Evolutionary conservation across 2,888 invertebrate species (phyloP).

Genomic region (Macrosiphum euphorbiae): DNA sequence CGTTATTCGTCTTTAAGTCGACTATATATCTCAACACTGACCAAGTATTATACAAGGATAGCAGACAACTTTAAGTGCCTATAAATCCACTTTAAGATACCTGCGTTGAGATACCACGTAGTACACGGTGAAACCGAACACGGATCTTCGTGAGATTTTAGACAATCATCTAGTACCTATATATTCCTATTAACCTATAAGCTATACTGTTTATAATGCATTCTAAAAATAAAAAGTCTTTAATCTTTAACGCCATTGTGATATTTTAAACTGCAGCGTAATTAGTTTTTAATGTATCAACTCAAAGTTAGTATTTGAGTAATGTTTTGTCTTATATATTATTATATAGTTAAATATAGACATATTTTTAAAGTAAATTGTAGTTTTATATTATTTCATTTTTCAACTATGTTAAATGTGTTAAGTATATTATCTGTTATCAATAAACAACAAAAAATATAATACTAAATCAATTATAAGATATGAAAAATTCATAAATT

Average conservation of each 20-base stretch:
- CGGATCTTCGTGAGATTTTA: background rate
- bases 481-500: constrained; percentile 24
- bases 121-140: background rate
- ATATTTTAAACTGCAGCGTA: background rate
- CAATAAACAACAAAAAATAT: background rate
- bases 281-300: background rate
- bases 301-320: background rate
- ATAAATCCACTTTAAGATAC: background rate
- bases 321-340: background rate
- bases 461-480: background rate
- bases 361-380: background rate
- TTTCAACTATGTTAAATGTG: background rate
- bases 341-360: background rate
- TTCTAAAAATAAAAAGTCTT: background rate
- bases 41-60: background rate
- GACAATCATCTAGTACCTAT: background rate
- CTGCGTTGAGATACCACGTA: background rate
- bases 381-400: background rate
- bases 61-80: background rate
- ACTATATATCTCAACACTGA: background rate
- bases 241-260: background rate
- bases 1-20: constrained; percentile 8
- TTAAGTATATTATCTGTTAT: background rate
- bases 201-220: background rate
- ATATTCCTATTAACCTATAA: background rate